phyloP scores from a whole-genome alignment of 1,140 invertebrate genomes.

The Melipona quadrifasciata region DNA sequence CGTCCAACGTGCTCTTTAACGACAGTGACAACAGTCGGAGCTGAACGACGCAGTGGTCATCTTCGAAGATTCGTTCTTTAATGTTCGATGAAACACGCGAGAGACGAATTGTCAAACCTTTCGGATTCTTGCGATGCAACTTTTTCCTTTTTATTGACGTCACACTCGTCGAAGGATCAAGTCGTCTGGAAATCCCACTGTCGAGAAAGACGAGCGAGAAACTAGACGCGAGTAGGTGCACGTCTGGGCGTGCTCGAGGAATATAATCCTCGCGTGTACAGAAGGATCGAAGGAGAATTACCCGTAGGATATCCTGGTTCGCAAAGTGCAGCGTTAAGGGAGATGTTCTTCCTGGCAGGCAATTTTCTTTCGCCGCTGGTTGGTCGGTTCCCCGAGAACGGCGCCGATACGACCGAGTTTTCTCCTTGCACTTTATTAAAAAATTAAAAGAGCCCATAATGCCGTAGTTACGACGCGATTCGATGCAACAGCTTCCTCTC shows the following conservation, averaged over 20 bases:
- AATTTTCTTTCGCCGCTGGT: slow-evolving; percentile 37
- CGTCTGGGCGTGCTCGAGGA: neutral
- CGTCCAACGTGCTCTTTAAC: neutral
- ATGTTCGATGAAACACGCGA: too few species aligned
- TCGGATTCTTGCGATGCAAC: too few species aligned
- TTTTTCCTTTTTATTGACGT: too few species aligned
- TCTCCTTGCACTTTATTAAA: slow-evolving; percentile 31
- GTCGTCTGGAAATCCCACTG: too few species aligned
- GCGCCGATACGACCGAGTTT: slow-evolving; percentile 10
- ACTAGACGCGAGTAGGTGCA: neutral
- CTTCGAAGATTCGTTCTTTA: too few species aligned
- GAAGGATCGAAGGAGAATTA: slow-evolving; percentile 22
- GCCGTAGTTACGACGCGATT: slow-evolving; percentile 37
- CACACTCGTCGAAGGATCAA: neutral
- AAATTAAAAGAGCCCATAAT: slow-evolving; percentile 38
- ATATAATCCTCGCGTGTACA: slow-evolving; percentile 25
- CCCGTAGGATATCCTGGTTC: slow-evolving; percentile 14
- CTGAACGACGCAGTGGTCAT: too few species aligned
- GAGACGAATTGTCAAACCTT: too few species aligned
- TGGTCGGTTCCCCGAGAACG: neutral
- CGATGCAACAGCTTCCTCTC: slow-evolving; percentile 17
- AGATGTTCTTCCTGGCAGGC: slow-evolving; percentile 18
- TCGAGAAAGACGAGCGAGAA: neutral
- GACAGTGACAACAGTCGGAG: neutral
- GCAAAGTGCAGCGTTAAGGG: slow-evolving; percentile 38